Conservation (phyloP, 2,113 vertebrate genomes). For the Euleptes europaea region DNA sequence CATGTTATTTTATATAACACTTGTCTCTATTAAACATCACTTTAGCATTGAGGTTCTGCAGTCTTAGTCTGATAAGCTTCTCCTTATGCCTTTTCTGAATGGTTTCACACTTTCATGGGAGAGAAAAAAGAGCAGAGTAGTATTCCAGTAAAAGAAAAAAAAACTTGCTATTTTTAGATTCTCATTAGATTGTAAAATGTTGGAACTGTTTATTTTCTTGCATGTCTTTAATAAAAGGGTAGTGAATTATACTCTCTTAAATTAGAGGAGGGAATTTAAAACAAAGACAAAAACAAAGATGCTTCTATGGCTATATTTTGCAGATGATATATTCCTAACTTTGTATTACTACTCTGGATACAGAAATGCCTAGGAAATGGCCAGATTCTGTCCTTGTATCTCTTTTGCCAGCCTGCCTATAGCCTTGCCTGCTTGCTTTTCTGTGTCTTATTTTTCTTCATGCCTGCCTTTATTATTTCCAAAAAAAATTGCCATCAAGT, state of each 20-base stretch:
- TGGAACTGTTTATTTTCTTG: not conserved
- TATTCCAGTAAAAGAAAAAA: not conserved
- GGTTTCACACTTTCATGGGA: not conserved
- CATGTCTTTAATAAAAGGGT: not conserved
- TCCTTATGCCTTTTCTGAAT: not conserved
- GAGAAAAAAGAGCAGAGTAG: not conserved
- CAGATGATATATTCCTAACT: no score
- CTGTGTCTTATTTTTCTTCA: not conserved
- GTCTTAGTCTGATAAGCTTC: conserved; percentile 17
- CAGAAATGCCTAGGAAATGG: not conserved
- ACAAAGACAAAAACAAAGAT: not conserved
- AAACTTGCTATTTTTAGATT: not conserved
- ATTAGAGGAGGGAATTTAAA: not conserved
- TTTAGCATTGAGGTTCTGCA: not conserved
- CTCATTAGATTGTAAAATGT: not conserved
- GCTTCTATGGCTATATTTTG: not conserved
- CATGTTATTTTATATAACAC: conserved; percentile 15
- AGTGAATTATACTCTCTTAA: not conserved
- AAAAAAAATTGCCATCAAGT: no score
- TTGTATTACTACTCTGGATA: not conserved
- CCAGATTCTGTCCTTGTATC: not conserved
- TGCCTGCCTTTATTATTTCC: not conserved
- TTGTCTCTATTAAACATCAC: conserved; percentile 12
- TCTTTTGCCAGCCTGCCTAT: not conserved
- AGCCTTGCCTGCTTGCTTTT: not conserved